Evolutionary conservation across 2,113 vertebrate genomes (phyloP), one percentile per base, ranked within the genome.

Genomic region (Emberiza fucata): DNA sequence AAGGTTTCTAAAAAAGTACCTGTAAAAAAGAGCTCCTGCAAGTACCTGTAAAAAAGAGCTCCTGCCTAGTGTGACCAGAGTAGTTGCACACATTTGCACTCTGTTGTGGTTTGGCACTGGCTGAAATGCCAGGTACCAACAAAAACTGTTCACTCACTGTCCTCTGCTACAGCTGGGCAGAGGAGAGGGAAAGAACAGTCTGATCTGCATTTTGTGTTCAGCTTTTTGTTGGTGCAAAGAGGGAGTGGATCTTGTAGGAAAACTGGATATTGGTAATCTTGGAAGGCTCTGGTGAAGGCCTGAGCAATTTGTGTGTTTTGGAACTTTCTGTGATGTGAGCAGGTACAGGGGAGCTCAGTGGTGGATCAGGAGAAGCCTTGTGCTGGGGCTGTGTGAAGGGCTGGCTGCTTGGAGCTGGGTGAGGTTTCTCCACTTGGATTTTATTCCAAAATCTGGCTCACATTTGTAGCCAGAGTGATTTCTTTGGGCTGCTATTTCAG

Each of bases 401-500:
- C 61, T 61, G 50, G 3, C 84, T 84, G 37, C 2, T 25, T 68
- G 59, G 12, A 44, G 45, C 60, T 40, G 19, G 16, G 16, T 37
- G n/a, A 40, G 12, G 28, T 53, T 86, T 61, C 39, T 76, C n/a
- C 56, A 12, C 40, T 54, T 59, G 59, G 15, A 6, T 66, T 70
- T 70, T 69, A 29, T 33, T 83, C 3, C 0, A 27, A 56, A 48
- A 35, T 60, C 44, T 27, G 69, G 65, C 70, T 86, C 70, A 4
- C 33, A 8, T 79, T 79, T 37, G 66, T 27, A 91, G 61, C 5
- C 3, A 27, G 90, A 63, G 54, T 81, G 81, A 77, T 86, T 89
- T 86, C 64, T 96, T 71, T 22, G 78, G 88, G 81, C 57, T 78
- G 87, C 80, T 91, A 87, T 97, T 75, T 94, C 16, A 79, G 88